Evolutionary conservation across 2,113 vertebrate genomes (phyloP).

Genomic region (Cromileptes altivelis): DNA sequence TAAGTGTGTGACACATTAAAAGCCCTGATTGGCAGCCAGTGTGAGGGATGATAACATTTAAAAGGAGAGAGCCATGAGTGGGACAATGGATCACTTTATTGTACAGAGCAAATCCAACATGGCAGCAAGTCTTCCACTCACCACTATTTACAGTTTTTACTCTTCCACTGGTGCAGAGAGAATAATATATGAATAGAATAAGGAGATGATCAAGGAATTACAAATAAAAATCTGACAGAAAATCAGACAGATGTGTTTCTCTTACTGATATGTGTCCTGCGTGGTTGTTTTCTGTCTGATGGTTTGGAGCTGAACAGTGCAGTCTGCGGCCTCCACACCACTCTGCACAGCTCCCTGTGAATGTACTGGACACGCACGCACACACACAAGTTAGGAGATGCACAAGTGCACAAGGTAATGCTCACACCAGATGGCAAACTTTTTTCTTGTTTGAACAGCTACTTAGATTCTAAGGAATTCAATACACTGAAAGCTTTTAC

Average conservation of each 20-base stretch:
- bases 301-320: constrained; percentile 41
- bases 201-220: too few relatives aligned
- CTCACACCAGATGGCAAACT: background rate
- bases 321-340: constrained; percentile 10
- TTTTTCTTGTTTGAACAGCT: background rate
- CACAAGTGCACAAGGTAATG: background rate
- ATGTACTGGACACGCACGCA: constrained; percentile 31
- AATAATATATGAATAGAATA: background rate
- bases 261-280: constrained; percentile 58
- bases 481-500: background rate
- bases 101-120: too few relatives aligned
- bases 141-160: background rate
- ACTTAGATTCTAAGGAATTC: background rate
- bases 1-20: too few relatives aligned
- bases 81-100: too few relatives aligned
- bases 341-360: constrained; percentile 45
- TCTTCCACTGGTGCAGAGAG: background rate
- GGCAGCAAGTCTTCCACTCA: too few relatives aligned
- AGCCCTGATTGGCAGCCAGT: too few relatives aligned
- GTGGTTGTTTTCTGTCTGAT: constrained; percentile 24
- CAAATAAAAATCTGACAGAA: background rate
- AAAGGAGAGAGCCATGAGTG: too few relatives aligned
- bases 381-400: background rate
- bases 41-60: too few relatives aligned
- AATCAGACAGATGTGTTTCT: background rate